Evolutionary conservation across 2,888 invertebrate genomes (phyloP).

Genomic region (Odontocerum albicorne): DNA sequence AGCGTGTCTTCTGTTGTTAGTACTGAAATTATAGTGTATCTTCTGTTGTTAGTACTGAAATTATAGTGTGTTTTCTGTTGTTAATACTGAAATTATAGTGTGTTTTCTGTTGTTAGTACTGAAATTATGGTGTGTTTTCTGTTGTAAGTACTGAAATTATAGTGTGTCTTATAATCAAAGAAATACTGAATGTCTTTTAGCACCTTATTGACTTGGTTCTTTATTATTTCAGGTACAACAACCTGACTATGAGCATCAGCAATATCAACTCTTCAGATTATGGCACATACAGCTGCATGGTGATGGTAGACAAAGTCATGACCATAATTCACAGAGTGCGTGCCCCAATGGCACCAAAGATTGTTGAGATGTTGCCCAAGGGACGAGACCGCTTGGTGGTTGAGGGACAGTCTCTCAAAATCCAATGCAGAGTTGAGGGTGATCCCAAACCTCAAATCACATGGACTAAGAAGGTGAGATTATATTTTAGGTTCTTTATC

Average conservation of each 20-base stretch:
- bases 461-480: constrained; percentile 48
- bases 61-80: too few species aligned
- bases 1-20: too few species aligned
- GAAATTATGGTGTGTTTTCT: too few species aligned
- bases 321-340: constrained; percentile 40
- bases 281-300: constrained; percentile 41
- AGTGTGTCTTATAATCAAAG: too few species aligned
- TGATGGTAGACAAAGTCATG: constrained; percentile 35
- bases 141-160: too few species aligned
- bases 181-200: too few species aligned
- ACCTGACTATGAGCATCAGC: constrained; percentile 35
- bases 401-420: constrained; percentile 44
- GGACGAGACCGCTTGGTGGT: constrained; percentile 31
- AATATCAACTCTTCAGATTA: constrained; percentile 37
- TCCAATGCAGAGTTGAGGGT: constrained; percentile 48
- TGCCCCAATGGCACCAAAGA: constrained; percentile 39
- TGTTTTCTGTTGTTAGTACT: too few species aligned
- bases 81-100: too few species aligned
- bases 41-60: too few species aligned
- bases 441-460: constrained; percentile 48
- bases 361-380: constrained; percentile 39
- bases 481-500: background rate
- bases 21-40: too few species aligned
- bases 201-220: too few species aligned
- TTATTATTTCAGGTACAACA: constrained; percentile 27